phyloP scores from a whole-genome alignment of 2,113 vertebrate species.

The Telmatochromis sp. region DNA sequence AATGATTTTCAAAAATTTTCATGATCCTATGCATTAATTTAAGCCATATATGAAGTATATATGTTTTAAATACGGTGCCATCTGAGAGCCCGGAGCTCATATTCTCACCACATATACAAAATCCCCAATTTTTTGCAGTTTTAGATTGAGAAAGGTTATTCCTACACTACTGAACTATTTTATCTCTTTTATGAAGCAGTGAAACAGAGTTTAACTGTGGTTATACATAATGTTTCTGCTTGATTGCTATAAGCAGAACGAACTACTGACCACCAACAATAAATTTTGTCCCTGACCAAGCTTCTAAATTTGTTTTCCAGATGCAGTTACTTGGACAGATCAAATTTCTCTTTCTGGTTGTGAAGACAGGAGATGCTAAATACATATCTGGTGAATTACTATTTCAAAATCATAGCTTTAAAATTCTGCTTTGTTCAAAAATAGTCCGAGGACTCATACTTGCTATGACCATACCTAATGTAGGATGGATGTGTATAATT shows the following conservation, averaged over 20 bases:
- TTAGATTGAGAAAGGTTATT: not conserved
- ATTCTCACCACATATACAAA: not conserved
- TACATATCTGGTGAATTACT: not conserved
- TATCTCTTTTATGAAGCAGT: not conserved
- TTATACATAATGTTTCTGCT: not conserved
- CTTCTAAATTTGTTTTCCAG: not conserved
- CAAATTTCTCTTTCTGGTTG: not conserved
- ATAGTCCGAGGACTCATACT: not conserved
- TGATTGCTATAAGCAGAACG: not conserved
- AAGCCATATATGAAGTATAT: not conserved
- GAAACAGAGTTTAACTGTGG: not conserved
- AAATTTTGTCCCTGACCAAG: not conserved
- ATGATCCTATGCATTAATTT: not conserved
- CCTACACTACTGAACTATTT: not conserved
- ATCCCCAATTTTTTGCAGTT: not conserved
- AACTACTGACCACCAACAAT: not conserved
- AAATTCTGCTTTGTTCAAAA: not conserved
- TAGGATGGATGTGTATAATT: constrained; percentile 1
- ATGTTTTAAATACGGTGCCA: not conserved
- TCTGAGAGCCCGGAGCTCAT: not conserved
- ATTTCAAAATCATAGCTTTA: not conserved
- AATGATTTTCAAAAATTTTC: not conserved
- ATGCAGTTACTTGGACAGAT: not conserved
- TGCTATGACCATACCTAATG: not conserved
- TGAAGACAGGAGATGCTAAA: not conserved